Base-by-base conservation (phyloP, 2,113 vertebrate genomes). In the Oxygymnocypris stewartii region DNA sequence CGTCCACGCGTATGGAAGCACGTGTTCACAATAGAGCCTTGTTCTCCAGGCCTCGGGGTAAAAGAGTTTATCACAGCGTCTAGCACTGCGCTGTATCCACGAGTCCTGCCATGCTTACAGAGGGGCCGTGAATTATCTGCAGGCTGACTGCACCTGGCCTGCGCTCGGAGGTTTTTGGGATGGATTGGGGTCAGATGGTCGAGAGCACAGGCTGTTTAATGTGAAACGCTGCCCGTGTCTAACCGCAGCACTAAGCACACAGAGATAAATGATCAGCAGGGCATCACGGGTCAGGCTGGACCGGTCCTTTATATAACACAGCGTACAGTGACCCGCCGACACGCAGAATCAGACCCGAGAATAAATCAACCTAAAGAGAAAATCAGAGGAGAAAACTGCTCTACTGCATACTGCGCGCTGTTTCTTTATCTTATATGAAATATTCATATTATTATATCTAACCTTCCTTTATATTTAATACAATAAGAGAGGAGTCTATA, bases 151-250 rank as follows among this genome's bases (percentile, higher is more conserved):
- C 44, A 77, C 61, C 79, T 65, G 54, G 54, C 54, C 54, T 80
- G 54, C 0, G 35, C 18, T 42, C 37, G 13, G 54, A 65, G 6
- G n/a, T 10, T 51, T 69, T 80, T 35, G 42, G 61, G 61, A 47
- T 44, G 40, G 40, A 44, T 18, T 65, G 9, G 25, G 44, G 80
- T 82, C 80, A 82, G 42, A 69, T 82, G 80, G 79, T 81, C 3
- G 13, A 28, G 57, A 65, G n/a, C 51, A 59, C 77, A 59, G 77
- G 40, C 59, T 81, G 79, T 81, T 42, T 44, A 81, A 81, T 63
- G 23, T 81, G 54, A 81, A 40, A 81, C 57, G 13, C 1, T 37
- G 79, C 28, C 76, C 28, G 6, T 10, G 57, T 65, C n/a, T 76
- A 76, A 25, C 42, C 42, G 42, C 74, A 44, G 59, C 4, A 9